A percentile compares a stretch with the other conserved stretches of the same genome.
Conservation (phyloP, 2,888 invertebrate species). For the Dendrolimus pini region DNA sequence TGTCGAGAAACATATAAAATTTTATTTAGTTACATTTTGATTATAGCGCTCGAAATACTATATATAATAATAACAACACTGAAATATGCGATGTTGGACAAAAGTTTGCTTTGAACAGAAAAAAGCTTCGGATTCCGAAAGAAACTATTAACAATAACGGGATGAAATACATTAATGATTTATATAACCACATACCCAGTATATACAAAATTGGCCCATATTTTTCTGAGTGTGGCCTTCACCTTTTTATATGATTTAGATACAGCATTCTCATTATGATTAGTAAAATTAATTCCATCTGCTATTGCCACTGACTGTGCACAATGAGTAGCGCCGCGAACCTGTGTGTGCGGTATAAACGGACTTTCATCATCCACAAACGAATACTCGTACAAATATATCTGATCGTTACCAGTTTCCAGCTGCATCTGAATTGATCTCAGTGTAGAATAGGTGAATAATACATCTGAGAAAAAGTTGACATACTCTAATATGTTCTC, state of each 20-base stretch:
- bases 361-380: conserved; percentile 18
- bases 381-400: conserved; percentile 28
- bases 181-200: background rate
- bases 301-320: conserved; percentile 19
- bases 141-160: too few species aligned
- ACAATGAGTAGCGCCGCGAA: conserved; percentile 22
- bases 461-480: conserved; percentile 38
- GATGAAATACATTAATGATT: too few species aligned
- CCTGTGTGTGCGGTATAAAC: conserved; percentile 15
- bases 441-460: conserved; percentile 20
- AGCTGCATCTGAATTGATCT: conserved; percentile 22
- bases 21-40: too few species aligned
- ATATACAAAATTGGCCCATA: conserved; percentile 4
- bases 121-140: too few species aligned
- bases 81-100: too few species aligned
- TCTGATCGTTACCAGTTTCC: conserved; percentile 24
- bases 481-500: conserved; percentile 19
- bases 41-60: too few species aligned
- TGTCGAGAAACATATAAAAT: too few species aligned
- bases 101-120: too few species aligned
- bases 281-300: background rate
- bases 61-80: too few species aligned
- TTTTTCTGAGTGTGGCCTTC: conserved; percentile 1
- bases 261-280: conserved; percentile 6
- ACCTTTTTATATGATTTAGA: conserved; percentile 2